Evolutionary conservation across 64 coral and sea anemone species (phyloP).

Genomic region (Pachyseris speciosa): DNA sequence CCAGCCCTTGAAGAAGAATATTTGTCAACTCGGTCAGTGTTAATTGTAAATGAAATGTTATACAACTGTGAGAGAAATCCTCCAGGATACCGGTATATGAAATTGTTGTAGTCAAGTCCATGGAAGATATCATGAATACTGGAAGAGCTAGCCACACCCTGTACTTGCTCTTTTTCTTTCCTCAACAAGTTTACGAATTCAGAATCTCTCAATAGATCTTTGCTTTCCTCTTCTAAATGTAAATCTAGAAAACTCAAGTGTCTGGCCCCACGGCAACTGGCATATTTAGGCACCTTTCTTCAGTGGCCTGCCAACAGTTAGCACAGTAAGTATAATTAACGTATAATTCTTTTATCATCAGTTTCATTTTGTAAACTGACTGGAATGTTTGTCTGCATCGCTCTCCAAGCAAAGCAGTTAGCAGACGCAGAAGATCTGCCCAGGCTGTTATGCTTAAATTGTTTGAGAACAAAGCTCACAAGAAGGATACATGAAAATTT

Average conservation of each 20-base stretch:
- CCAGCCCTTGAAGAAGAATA: constrained; percentile 55
- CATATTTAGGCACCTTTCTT: constrained; percentile 51
- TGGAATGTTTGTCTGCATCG: constrained; percentile 54
- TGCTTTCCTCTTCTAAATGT: constrained; percentile 39
- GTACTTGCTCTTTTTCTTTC: constrained; percentile 59
- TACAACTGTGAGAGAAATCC: constrained; percentile 44
- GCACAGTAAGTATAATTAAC: constrained; percentile 62
- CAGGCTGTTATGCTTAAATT: constrained; percentile 7
- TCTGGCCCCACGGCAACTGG: constrained; percentile 1
- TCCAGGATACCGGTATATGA: constrained; percentile 56
- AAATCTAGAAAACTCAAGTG: constrained; percentile 56
- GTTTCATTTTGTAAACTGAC: constrained; percentile 74
- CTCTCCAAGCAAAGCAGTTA: constrained; percentile 27
- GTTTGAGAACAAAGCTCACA: constrained; percentile 31
- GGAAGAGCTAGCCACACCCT: background rate
- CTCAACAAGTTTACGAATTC: constrained; percentile 20
- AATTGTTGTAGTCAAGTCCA: constrained; percentile 60
- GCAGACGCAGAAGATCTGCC: background rate
- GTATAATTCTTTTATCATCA: constrained; percentile 56
- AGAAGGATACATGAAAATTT: constrained; percentile 56
- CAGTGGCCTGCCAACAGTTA: constrained; percentile 52
- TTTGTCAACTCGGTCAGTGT: constrained; percentile 62
- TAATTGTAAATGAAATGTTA: constrained; percentile 67
- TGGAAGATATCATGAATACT: constrained; percentile 55
- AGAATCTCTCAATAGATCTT: constrained; percentile 54